Evolutionary conservation across 2,888 invertebrate species (phyloP).

Genomic region (Phyllotreta striolata): DNA sequence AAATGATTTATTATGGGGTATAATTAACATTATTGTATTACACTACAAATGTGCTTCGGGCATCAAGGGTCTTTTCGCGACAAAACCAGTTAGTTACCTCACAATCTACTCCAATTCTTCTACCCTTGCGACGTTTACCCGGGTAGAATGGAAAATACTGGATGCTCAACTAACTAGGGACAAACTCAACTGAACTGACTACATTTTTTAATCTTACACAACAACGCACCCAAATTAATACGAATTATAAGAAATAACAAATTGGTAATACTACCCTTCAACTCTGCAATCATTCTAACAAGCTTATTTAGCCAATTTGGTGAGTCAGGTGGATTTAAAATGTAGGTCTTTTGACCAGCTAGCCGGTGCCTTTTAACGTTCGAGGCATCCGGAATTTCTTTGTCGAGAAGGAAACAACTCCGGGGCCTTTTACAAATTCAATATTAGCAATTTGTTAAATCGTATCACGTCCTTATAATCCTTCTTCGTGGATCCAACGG

Average conservation of each 20-base stretch:
- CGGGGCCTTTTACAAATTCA: slow-evolving; percentile 45
- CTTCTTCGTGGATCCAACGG: slow-evolving; percentile 34
- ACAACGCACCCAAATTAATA: too few species aligned
- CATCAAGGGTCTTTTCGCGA: neutral
- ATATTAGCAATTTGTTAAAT: slow-evolving; percentile 47
- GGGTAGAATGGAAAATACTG: slow-evolving; percentile 2
- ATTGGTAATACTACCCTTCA: too few species aligned
- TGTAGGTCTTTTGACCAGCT: neutral
- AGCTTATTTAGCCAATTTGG: too few species aligned
- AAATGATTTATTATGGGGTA: too few species aligned
- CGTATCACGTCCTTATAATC: slow-evolving; percentile 50
- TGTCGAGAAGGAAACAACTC: slow-evolving; percentile 13
- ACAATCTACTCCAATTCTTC: neutral
- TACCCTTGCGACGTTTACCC: slow-evolving; percentile 1
- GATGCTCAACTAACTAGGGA: slow-evolving; percentile 5
- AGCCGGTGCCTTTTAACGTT: neutral
- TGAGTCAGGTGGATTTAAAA: too few species aligned
- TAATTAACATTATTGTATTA: too few species aligned
- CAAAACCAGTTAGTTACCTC: slow-evolving; percentile 8
- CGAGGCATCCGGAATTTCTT: slow-evolving; percentile 11
- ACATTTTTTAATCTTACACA: too few species aligned
- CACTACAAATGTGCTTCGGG: neutral
- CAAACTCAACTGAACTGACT: neutral
- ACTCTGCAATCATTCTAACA: too few species aligned
- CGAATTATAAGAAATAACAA: too few species aligned